phyloP scores from a whole-genome alignment of 2,888 invertebrate genomes.

The Drosophila limbata region DNA sequence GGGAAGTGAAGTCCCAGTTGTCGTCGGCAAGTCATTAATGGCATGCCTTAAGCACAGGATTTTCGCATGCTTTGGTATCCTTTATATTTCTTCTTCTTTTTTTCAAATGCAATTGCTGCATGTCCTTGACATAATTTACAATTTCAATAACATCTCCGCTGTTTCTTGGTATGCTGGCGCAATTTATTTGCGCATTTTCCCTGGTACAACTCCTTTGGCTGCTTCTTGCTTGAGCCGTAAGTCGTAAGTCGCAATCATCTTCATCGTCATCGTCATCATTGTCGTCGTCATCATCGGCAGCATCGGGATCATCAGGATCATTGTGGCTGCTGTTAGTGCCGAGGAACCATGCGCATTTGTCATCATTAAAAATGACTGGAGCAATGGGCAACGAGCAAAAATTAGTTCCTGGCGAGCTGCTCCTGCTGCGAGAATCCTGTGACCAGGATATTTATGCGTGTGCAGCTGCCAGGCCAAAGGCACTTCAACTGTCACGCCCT shows the following conservation, averaged over 20 bases:
- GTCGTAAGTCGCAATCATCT: constrained; percentile 57
- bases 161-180: constrained; percentile 41
- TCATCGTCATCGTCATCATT: constrained; percentile 39
- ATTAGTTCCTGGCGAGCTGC: constrained; percentile 57
- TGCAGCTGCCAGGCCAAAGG: constrained; percentile 60
- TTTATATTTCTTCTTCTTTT: background rate
- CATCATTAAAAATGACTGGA: constrained; percentile 69
- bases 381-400: constrained; percentile 43
- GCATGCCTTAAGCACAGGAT: constrained; percentile 43
- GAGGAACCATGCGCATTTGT: constrained; percentile 65
- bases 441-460: constrained; percentile 74
- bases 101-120: constrained; percentile 47
- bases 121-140: constrained; percentile 80
- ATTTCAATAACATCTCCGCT: constrained; percentile 71
- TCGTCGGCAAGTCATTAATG: constrained; percentile 53
- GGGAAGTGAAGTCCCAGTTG: constrained; percentile 1
- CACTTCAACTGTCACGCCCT: constrained; percentile 71
- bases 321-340: constrained; percentile 22
- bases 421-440: constrained; percentile 32
- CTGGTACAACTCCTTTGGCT: constrained; percentile 50
- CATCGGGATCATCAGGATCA: constrained; percentile 43
- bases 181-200: constrained; percentile 67
- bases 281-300: constrained; percentile 31
- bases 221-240: constrained; percentile 35
- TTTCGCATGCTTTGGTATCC: constrained; percentile 34